These are phyloP conservation scores for Capitulum mitella DNA, from an alignment of 2,888 invertebrate genomes.

Conservation along the genomic window DNA sequence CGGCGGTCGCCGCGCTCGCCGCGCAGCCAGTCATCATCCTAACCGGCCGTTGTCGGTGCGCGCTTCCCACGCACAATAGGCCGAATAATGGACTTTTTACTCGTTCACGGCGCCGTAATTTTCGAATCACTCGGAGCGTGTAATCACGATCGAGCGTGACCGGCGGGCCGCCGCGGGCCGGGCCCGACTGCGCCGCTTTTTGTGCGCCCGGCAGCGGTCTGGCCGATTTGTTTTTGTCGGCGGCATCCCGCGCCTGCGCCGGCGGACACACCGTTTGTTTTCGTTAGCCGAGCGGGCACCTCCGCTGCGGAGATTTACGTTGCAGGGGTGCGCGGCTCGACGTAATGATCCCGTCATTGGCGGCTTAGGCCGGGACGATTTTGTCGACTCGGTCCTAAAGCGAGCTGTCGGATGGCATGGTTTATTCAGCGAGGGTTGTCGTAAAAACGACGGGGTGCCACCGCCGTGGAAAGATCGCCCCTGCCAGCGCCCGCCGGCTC, in stretches of 20 bases:
- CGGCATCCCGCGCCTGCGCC: constrained; percentile 33
- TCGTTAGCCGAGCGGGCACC: constrained; percentile 40
- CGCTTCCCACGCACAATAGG: constrained; percentile 19
- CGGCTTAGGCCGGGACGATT: background rate
- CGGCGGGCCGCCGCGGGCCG: constrained; percentile 37
- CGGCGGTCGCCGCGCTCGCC: background rate
- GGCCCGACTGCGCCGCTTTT: constrained; percentile 32
- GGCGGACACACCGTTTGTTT: constrained; percentile 44
- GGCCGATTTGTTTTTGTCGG: constrained; percentile 5
- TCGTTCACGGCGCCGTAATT: constrained; percentile 1
- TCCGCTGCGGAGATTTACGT: constrained; percentile 34
- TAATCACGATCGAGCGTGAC: constrained; percentile 28
- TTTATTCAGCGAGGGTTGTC: background rate
- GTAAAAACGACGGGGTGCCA: background rate
- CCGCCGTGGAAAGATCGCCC: background rate
- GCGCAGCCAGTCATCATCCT: background rate
- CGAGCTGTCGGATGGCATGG: background rate
- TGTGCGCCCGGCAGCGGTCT: background rate
- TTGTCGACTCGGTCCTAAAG: background rate
- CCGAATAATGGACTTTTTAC: constrained; percentile 16
- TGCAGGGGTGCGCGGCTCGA: background rate
- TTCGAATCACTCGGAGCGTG: constrained; percentile 1
- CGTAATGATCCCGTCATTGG: background rate
- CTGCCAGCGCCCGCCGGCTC: background rate
- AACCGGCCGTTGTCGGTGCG: background rate